Evolutionary conservation across 2,797 vertebrate genomes (phyloP), one percentile per base, ranked within the genome.

Genomic region (Sebastes goodei): DNA sequence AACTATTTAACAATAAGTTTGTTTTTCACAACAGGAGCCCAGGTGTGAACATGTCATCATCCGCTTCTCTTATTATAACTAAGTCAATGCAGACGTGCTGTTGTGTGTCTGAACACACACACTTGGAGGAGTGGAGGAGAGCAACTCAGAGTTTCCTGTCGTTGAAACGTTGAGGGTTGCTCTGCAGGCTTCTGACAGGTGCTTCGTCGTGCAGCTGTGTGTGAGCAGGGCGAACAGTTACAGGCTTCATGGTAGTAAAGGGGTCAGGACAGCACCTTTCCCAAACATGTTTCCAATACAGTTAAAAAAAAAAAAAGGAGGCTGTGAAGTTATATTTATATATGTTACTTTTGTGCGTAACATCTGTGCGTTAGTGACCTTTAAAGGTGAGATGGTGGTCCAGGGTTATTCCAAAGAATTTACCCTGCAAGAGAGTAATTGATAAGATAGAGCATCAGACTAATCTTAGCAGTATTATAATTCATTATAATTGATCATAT

Each of bases 81-180:
- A 83, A 52, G 63, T 30, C 70, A 71, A 4, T 25, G 74, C 66
- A 3, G 20, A 12, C 38, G 59, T 27, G 52, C 66, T 83, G 85
- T 49, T 82, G 80, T 78, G 20, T 66, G 60, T 72, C 63, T 65
- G 23, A 2, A 17, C 21, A 25, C 42, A 59, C 64, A 64, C 57
- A 42, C 62, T 30, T 11, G 49, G 68, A 86, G 74, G 63, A 85
- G 85, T 77, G 80, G 55, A 82, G 81, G 81, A 82, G 80, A 89
- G 81, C 84, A 5, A 83, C 88, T 85, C 88, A 87, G 89, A 81
- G 93, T 86, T 96, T 96, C 95, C 96, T 95, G 96, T 95, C 95
- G 95, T 96, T 96, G 92, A 93, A 80, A 91, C 64, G 80, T 89
- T 94, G 89, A 93, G 89, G 91, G 86, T 89, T 93, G 86, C 86